phyloP scores from a whole-genome alignment of 2,888 invertebrate species.

The Patella caerulea region DNA sequence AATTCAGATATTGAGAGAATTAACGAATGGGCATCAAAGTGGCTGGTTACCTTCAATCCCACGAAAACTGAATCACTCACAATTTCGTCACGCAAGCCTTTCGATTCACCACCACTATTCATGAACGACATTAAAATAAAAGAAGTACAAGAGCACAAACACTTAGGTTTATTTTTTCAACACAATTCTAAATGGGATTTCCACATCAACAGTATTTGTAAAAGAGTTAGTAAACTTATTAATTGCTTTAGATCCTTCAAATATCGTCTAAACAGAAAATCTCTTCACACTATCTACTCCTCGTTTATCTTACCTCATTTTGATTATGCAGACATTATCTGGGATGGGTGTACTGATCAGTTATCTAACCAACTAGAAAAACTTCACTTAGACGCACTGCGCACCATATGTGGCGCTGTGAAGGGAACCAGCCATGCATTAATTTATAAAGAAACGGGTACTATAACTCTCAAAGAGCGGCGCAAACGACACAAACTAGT shows the following conservation, averaged over 20 bases:
- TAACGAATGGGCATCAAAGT: no score
- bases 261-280: constrained; percentile 5
- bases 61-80: no score
- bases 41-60: no score
- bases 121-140: no score
- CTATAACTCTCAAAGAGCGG: not conserved
- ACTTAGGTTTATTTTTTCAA: no score
- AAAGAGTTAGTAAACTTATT: not conserved
- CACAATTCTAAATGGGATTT: no score
- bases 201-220: no score
- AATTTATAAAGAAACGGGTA: constrained; percentile 4
- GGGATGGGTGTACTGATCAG: constrained; percentile 1
- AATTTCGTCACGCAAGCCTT: no score
- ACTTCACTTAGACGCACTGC: not conserved
- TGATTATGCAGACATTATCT: not conserved
- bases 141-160: no score
- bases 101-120: no score
- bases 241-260: constrained; percentile 4
- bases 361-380: not conserved
- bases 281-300: not conserved
- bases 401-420: constrained; percentile 4
- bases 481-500: not conserved
- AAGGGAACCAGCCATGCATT: constrained; percentile 5
- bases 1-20: no score
- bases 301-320: constrained; percentile 3